These are phyloP conservation scores for Helicorthomorpha holstii DNA, from an alignment of 1,140 invertebrate species.

Conservation along the genomic window DNA sequence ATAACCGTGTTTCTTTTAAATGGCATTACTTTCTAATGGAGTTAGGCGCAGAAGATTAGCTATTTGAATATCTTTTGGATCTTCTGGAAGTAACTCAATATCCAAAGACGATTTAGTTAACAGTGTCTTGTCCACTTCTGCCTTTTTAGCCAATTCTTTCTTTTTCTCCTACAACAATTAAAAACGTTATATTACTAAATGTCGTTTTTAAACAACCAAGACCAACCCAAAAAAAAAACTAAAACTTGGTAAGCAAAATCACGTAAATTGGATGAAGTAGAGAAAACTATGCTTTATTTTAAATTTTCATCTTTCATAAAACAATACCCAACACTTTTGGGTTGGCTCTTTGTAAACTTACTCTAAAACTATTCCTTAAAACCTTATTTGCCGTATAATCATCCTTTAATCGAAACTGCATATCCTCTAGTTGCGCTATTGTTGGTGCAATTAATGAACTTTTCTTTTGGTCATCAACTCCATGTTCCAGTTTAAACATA, in stretches of 20 bases:
- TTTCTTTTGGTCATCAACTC: conserved; percentile 54
- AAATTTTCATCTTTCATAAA: neutral
- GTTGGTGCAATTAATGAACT: conserved; percentile 49
- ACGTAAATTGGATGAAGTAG: conserved; percentile 45
- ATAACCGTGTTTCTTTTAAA: too few species aligned
- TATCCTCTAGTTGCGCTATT: conserved; percentile 51
- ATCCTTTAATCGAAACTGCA: conserved; percentile 71
- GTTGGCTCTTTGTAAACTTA: conserved; percentile 22
- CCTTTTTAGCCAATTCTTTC: conserved; percentile 49
- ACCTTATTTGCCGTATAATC: conserved; percentile 74
- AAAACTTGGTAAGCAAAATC: conserved; percentile 52
- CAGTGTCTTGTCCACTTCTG: conserved; percentile 48
- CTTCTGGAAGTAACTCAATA: conserved; percentile 41
- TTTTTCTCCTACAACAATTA: conserved; percentile 25
- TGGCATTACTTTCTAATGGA: conserved; percentile 1
- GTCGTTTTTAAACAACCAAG: too few species aligned
- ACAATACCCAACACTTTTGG: neutral
- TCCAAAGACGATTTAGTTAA: conserved; percentile 57
- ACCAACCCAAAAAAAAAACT: too few species aligned
- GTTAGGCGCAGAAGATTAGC: neutral
- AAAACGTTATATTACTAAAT: too few species aligned
- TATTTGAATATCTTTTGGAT: conserved; percentile 2
- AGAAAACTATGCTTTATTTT: conserved; percentile 47
- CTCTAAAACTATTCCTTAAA: conserved; percentile 64
- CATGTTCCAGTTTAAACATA: conserved; percentile 91